Evolutionary conservation across 2,797 vertebrate species (phyloP), one percentile per base, ranked within the genome.

Genomic region (Australoheros facetus): DNA sequence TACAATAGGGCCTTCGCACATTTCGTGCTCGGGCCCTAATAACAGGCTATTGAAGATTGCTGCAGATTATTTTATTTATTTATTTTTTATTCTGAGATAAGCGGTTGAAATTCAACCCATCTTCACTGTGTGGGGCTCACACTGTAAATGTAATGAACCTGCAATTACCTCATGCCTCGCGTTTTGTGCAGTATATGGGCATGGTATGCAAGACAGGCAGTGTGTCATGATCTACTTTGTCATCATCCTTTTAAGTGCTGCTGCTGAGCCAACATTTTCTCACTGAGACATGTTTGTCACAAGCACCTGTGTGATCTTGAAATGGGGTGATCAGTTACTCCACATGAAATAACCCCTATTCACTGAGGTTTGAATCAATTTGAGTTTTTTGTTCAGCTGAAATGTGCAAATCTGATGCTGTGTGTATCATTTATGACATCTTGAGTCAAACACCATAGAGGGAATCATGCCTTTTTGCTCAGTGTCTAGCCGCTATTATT

Each of bases 401-500:
- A 81, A 54, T 26, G 42, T 21, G 34, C 78, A 71, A 56, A 17
- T 56, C 14, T 12, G 11, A 51, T 55, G 19, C 56, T 45, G 34
- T 78, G 64, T 69, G 45, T 58, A 16, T 58, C 62, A 71, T 82
- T 71, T 30, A 58, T 59, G 62, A 42, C 51, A 70, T 78, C 39
- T 70, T 81, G 57, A 88, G 90, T 77, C 86, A 86, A 76, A 88
- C 77, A 72, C 60, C 56, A 74, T 34, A 55, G 75, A 81, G 70
- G 78, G 59, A 89, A 78, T 88, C 73, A 69, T 81, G 80, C 66
- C 77, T 85, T 89, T 89, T 88, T 90, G 48, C 85, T 77, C 62
- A 26, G 34, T 76, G 79, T 86, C 85, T 70, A 59, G 88, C 73
- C 60, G 66, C 48, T 73, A 87, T 92, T 93, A 85, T 89, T 88